phyloP scores from a whole-genome alignment of 2,888 invertebrate genomes.

The Nudaria mundana region DNA sequence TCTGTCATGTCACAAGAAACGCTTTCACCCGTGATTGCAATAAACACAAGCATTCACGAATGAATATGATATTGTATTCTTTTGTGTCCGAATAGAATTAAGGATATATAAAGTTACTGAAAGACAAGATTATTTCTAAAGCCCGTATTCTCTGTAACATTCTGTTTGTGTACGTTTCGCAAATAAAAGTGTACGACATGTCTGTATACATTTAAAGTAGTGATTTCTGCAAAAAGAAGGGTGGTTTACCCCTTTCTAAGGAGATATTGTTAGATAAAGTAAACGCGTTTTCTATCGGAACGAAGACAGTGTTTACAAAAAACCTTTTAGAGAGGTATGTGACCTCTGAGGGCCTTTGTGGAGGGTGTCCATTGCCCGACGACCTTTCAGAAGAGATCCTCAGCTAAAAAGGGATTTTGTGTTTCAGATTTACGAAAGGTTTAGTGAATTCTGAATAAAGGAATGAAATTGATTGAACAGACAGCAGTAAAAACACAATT shows the following conservation, averaged over 20 bases:
- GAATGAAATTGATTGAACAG: constrained; percentile 9
- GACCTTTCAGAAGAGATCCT: constrained; percentile 27
- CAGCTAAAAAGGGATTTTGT: constrained; percentile 23
- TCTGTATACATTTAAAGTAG: constrained; percentile 37
- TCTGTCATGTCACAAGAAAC: no score
- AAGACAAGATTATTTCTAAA: constrained; percentile 28
- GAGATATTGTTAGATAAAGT: constrained; percentile 48
- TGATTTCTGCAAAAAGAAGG: constrained; percentile 38
- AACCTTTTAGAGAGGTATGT: constrained; percentile 38
- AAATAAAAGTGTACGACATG: constrained; percentile 34
- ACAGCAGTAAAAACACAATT: constrained; percentile 1
- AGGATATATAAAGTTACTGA: constrained; percentile 21
- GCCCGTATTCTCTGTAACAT: constrained; percentile 17
- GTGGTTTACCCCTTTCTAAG: constrained; percentile 39
- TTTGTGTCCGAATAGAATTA: constrained; percentile 13
- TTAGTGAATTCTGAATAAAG: constrained; percentile 13
- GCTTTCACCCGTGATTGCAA: no score
- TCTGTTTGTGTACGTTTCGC: constrained; percentile 23
- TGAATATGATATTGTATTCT: constrained; percentile 7
- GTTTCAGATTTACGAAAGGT: constrained; percentile 25
- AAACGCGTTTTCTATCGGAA: constrained; percentile 50
- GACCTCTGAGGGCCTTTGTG: constrained; percentile 44
- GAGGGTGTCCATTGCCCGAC: constrained; percentile 44
- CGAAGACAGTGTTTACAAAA: constrained; percentile 48
- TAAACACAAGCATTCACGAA: constrained; percentile 1